Conservation (phyloP, 2,797 vertebrate genomes). For the Pseudopleuronectes americanus region DNA sequence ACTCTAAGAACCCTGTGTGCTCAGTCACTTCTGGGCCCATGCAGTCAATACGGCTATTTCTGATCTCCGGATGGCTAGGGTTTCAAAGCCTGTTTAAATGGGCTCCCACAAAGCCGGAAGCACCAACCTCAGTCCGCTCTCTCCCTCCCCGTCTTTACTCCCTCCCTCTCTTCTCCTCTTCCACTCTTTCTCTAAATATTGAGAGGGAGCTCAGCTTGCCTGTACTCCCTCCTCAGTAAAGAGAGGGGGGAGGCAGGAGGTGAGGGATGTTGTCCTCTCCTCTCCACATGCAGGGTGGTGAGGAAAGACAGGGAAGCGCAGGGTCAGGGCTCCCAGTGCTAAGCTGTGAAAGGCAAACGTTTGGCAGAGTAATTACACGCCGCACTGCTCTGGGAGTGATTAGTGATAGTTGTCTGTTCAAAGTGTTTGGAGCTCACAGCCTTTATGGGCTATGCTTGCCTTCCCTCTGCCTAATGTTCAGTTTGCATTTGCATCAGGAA, state of each 20-base stretch:
- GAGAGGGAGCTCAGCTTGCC: constrained; percentile 76
- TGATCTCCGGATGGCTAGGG: constrained; percentile 85
- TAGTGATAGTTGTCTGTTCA: constrained; percentile 86
- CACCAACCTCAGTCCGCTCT: constrained; percentile 75
- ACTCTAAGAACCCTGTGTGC: constrained; percentile 75
- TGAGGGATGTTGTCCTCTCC: constrained; percentile 35
- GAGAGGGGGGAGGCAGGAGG: constrained; percentile 10
- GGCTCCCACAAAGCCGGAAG: constrained; percentile 83
- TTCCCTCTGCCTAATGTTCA: constrained; percentile 80
- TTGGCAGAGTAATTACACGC: constrained; percentile 87
- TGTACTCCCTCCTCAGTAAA: constrained; percentile 51
- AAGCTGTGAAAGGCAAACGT: constrained; percentile 87
- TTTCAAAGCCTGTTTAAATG: constrained; percentile 87
- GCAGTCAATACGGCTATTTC: constrained; percentile 85
- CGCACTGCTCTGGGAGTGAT: constrained; percentile 86
- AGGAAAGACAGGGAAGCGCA: constrained; percentile 83
- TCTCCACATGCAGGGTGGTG: constrained; percentile 75
- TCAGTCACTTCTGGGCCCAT: constrained; percentile 79
- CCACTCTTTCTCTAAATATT: constrained; percentile 78
- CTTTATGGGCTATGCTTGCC: constrained; percentile 81
- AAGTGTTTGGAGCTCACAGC: constrained; percentile 81
- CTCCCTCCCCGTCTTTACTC: constrained; percentile 41
- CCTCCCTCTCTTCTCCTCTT: constrained; percentile 56
- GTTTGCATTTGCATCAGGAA: constrained; percentile 82
- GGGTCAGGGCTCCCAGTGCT: constrained; percentile 84